Evolutionary conservation across 2,797 vertebrate species (phyloP).

Genomic region (Diplodus puntazzo): DNA sequence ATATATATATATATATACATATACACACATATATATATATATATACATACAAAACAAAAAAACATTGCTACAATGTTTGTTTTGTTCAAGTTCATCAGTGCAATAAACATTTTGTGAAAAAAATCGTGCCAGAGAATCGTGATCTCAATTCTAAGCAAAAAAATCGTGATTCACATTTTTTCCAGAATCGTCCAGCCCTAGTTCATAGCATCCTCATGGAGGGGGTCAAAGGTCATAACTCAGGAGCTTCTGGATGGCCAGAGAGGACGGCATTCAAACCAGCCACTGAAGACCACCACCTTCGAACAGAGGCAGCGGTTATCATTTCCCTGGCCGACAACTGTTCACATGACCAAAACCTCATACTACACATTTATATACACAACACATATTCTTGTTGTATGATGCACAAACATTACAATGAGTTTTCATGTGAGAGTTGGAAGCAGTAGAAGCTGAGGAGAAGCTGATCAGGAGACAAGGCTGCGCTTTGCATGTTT

Average conservation of each 20-base stretch:
- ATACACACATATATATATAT: too few relatives aligned
- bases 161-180: too few relatives aligned
- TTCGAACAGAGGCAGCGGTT: neutral
- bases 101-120: too few relatives aligned
- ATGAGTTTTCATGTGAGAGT: constrained; percentile 18
- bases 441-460: neutral
- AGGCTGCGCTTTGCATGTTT: constrained; percentile 46
- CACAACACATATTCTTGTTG: neutral
- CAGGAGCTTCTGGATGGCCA: neutral
- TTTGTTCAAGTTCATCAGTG: too few relatives aligned
- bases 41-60: too few relatives aligned
- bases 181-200: too few relatives aligned
- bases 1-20: too few relatives aligned
- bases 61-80: too few relatives aligned
- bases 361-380: neutral
- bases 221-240: neutral
- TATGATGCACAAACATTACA: constrained; percentile 4
- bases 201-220: neutral
- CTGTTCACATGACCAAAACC: neutral
- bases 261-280: neutral
- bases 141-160: too few relatives aligned
- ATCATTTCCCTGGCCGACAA: neutral
- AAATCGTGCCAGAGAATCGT: too few relatives aligned
- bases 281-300: neutral
- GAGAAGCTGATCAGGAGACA: constrained; percentile 35